Conservation (phyloP, 2,113 vertebrate genomes). For the Morone chrysops region DNA sequence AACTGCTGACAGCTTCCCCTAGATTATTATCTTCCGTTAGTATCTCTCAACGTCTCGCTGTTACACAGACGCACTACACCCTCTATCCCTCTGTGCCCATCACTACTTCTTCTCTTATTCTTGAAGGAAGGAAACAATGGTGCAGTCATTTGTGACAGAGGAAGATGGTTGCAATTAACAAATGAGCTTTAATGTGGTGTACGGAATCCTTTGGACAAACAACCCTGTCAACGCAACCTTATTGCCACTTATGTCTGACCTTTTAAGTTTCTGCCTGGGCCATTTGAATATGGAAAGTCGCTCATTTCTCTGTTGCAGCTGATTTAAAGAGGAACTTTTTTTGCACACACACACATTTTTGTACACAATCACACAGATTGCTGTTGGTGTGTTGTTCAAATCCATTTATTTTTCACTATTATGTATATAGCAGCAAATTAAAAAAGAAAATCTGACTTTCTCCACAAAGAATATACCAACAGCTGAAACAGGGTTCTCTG, state of each 20-base stretch:
- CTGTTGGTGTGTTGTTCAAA: background rate
- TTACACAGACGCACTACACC: slow-evolving; percentile 23
- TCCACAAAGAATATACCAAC: background rate
- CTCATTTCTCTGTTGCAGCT: background rate
- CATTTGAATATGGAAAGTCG: background rate
- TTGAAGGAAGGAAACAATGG: slow-evolving; percentile 32
- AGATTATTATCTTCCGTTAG: slow-evolving; percentile 70
- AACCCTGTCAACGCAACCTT: background rate
- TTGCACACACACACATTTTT: background rate
- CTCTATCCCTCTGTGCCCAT: slow-evolving; percentile 34
- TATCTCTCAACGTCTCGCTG: slow-evolving; percentile 53
- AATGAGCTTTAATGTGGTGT: slow-evolving; percentile 34
- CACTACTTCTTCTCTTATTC: slow-evolving; percentile 34
- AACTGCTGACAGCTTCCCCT: slow-evolving; percentile 77
- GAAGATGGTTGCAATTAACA: slow-evolving; percentile 53
- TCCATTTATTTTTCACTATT: background rate
- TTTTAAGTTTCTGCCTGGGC: background rate
- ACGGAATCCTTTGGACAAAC: slow-evolving; percentile 40
- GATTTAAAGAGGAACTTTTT: slow-evolving; percentile 2
- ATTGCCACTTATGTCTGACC: slow-evolving; percentile 7
- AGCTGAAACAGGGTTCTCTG: background rate
- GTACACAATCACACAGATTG: background rate
- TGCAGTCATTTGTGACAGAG: slow-evolving; percentile 17
- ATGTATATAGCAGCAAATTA: too few species aligned
- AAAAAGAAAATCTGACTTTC: background rate